A percentile compares a stretch with the other conserved stretches of the same genome.
phyloP scores from a whole-genome alignment of 2,888 invertebrate species.

The Lingula anatina region DNA sequence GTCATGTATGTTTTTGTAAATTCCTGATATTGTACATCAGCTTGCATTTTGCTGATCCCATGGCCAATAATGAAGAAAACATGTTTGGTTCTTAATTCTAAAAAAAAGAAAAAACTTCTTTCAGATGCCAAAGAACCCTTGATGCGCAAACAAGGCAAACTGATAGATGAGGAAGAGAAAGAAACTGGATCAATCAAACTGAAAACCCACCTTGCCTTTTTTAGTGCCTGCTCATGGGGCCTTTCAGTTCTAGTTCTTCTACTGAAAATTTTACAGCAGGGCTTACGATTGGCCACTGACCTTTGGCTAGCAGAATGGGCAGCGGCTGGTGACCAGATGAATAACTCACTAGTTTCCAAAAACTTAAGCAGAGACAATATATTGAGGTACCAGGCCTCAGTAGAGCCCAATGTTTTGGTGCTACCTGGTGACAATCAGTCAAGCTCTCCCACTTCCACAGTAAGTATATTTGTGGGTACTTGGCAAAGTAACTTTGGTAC shows the following conservation, averaged over 20 bases:
- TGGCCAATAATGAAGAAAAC: too few species aligned
- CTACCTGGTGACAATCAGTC: too few species aligned
- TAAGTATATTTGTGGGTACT: conserved; percentile 5
- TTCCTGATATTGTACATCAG: too few species aligned
- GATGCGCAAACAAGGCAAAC: too few species aligned
- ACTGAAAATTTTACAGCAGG: conserved; percentile 66
- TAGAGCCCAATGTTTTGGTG: too few species aligned
- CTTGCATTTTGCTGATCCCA: too few species aligned
- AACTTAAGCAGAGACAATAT: conserved; percentile 55
- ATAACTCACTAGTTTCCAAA: not conserved
- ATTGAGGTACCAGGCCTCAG: too few species aligned
- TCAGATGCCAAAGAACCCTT: too few species aligned
- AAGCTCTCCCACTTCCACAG: conserved; percentile 7
- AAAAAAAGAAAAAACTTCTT: too few species aligned
- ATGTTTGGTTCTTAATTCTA: too few species aligned
- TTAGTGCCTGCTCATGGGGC: conserved; percentile 60
- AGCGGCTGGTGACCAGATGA: conserved; percentile 41
- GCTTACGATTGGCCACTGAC: conserved; percentile 67
- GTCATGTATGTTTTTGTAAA: too few species aligned
- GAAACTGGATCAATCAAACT: conserved; percentile 43
- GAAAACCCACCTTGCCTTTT: conserved; percentile 64
- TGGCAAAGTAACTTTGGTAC: not conserved
- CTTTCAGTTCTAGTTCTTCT: conserved; percentile 63
- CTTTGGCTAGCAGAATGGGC: conserved; percentile 72
- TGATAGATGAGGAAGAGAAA: conserved; percentile 47